Evolutionary conservation across 2,113 vertebrate species (phyloP).

Genomic region (Odobenus rosmarus): DNA sequence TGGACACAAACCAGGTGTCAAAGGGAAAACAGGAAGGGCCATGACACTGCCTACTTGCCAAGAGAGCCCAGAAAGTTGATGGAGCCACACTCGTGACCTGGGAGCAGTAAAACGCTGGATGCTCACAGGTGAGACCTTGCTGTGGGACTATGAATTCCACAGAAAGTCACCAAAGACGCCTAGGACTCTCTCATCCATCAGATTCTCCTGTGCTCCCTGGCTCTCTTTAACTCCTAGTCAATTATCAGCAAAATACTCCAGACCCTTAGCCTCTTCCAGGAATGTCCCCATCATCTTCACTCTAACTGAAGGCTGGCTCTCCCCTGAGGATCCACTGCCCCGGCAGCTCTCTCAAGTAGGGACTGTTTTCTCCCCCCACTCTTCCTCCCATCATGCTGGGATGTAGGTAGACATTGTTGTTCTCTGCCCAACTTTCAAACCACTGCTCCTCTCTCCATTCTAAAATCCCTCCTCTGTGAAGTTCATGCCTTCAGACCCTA

Average conservation of each 20-base stretch:
- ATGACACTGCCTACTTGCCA: too few species aligned
- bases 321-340: not conserved
- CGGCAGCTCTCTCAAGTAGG: not conserved
- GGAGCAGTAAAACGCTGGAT: not conserved
- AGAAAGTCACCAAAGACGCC: not conserved
- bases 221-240: not conserved
- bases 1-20: not conserved
- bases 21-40: not conserved
- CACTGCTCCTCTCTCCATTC: not conserved
- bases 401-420: rapidly evolving
- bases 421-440: not conserved
- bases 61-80: not conserved
- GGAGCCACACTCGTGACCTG: rapidly evolving
- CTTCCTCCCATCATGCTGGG: rapidly evolving
- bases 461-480: not conserved
- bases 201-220: too few species aligned
- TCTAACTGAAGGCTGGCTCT: not conserved
- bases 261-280: not conserved
- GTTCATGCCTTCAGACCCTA: not conserved
- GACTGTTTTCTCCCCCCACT: not conserved
- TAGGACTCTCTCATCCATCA: not conserved
- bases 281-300: not conserved
- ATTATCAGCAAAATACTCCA: not conserved
- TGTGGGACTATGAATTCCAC: not conserved
- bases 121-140: not conserved